phyloP scores from a whole-genome alignment of 2,113 vertebrate genomes.

The Parus major region DNA sequence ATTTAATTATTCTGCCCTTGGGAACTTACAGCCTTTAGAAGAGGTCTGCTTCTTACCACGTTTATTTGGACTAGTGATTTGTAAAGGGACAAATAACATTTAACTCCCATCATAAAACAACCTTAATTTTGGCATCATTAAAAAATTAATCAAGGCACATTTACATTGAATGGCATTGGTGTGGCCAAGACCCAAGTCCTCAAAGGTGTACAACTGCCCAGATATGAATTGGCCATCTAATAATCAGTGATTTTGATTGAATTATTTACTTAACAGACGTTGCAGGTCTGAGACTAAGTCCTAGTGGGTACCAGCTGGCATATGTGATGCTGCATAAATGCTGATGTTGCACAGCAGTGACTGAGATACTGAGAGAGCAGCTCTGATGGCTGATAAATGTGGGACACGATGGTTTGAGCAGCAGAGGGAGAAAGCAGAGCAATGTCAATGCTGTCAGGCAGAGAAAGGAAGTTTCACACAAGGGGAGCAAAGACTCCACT shows the following conservation, averaged over 20 bases:
- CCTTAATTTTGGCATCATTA: not conserved
- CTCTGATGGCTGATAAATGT: not conserved
- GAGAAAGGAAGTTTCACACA: not conserved
- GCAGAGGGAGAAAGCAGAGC: not conserved
- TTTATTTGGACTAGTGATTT: constrained; percentile 38
- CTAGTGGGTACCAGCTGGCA: not conserved
- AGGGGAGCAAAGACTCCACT: not conserved
- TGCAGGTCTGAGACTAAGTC: not conserved
- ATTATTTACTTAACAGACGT: not conserved
- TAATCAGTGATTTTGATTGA: not conserved
- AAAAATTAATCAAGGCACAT: not conserved
- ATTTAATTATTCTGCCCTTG: constrained; percentile 48
- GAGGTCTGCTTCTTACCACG: constrained; percentile 3
- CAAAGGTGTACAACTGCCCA: not conserved
- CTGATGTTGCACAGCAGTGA: not conserved
- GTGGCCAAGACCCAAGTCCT: not conserved
- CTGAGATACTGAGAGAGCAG: not conserved
- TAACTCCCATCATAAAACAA: not conserved
- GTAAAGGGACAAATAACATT: constrained; percentile 24
- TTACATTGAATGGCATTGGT: not conserved
- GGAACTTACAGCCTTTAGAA: constrained; percentile 17
- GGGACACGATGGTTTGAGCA: not conserved
- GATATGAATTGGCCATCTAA: not conserved
- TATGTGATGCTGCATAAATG: not conserved
- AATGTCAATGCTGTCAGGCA: not conserved